Percentiles rank a stretch among this genome's conserved stretches.
Evolutionary conservation across 2,797 vertebrate genomes (phyloP).

Genomic region (Kryptopterus vitreolus): DNA sequence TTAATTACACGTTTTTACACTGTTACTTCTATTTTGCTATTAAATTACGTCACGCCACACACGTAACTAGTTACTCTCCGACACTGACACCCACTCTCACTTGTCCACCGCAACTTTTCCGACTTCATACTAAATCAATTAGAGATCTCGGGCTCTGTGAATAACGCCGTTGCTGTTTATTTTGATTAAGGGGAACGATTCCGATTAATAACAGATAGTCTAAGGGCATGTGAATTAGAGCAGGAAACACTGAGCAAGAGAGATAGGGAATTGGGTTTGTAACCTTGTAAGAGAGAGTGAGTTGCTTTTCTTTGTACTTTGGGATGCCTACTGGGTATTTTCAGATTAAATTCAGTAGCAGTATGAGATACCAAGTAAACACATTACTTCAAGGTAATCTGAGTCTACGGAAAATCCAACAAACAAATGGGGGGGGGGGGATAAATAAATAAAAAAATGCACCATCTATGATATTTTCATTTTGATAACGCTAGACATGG

Average conservation of each 20-base stretch:
- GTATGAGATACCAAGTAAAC: slow-evolving; percentile 21
- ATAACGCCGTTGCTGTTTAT: slow-evolving; percentile 59
- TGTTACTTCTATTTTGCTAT: no score
- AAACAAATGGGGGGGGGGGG: slow-evolving; percentile 1
- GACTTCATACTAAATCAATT: slow-evolving; percentile 64
- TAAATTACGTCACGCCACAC: no score
- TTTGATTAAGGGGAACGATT: slow-evolving; percentile 42
- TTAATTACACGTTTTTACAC: no score
- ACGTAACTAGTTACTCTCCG: no score
- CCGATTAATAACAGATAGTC: slow-evolving; percentile 40
- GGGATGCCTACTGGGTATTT: slow-evolving; percentile 18
- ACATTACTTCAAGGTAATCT: slow-evolving; percentile 25
- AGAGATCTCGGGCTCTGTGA: slow-evolving; percentile 62
- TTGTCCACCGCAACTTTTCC: slow-evolving; percentile 65
- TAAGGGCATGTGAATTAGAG: slow-evolving; percentile 10
- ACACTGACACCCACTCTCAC: not conserved
- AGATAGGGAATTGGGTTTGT: slow-evolving; percentile 27
- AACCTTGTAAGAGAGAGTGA: slow-evolving; percentile 33
- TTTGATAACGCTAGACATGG: slow-evolving; percentile 26
- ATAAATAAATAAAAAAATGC: no score
- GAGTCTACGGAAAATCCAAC: slow-evolving; percentile 28
- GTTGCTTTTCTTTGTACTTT: slow-evolving; percentile 29
- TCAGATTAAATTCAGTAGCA: slow-evolving; percentile 25
- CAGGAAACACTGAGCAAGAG: slow-evolving; percentile 2
- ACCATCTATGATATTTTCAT: slow-evolving; percentile 31